Percentiles rank a stretch among this genome's conserved stretches.
phyloP scores from a whole-genome alignment of 2,888 invertebrate species.

The Eledona agricola region DNA sequence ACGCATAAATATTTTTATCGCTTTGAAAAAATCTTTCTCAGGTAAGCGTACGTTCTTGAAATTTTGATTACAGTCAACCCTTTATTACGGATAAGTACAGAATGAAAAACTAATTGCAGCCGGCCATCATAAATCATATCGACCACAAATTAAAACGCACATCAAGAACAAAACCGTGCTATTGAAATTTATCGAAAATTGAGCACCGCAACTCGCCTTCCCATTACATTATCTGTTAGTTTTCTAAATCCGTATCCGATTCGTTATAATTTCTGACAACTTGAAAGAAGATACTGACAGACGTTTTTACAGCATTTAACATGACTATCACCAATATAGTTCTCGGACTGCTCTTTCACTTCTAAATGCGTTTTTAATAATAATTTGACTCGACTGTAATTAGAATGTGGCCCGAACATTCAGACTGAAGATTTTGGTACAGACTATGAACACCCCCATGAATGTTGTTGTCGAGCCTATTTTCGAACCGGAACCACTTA shows the following conservation, averaged over 20 bases:
- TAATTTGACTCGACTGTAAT: no score
- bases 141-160: slow-evolving; percentile 30
- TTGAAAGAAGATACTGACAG: no score
- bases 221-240: slow-evolving; percentile 4
- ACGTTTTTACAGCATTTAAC: no score
- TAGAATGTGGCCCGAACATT: no score
- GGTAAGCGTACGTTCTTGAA: slow-evolving; percentile 54
- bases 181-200: slow-evolving; percentile 16
- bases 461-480: slow-evolving; percentile 14
- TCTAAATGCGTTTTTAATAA: no score
- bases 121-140: slow-evolving; percentile 32
- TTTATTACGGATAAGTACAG: slow-evolving; percentile 5
- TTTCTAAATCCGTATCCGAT: slow-evolving; percentile 10
- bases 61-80: slow-evolving; percentile 50
- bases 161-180: no score
- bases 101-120: slow-evolving; percentile 23
- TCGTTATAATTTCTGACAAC: slow-evolving; percentile 23
- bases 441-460: no score
- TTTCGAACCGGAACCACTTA: slow-evolving; percentile 15
- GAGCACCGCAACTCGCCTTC: slow-evolving; percentile 4
- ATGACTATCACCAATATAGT: no score
- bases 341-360: no score
- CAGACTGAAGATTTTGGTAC: no score
- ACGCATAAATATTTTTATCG: slow-evolving; percentile 57
- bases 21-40: slow-evolving; percentile 53